These are phyloP conservation scores for Enchytraeus crypticus DNA, from an alignment of 2,888 invertebrate species.

Conservation along the genomic window DNA sequence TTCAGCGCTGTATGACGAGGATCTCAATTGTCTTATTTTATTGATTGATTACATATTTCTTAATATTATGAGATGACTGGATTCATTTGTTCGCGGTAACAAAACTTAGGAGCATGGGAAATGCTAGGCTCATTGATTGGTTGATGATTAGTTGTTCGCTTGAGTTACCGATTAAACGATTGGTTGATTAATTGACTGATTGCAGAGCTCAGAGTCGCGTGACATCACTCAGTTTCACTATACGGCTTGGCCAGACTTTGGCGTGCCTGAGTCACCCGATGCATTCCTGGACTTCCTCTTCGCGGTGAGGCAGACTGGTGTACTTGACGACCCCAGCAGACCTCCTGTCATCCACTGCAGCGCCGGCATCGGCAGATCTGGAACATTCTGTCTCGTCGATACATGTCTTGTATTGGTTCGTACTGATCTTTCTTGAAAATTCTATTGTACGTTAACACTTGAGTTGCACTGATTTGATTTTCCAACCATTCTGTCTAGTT, in stretches of 20 bases:
- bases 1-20: no score
- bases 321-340: conserved; percentile 51
- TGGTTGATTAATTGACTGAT: not conserved
- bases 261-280: conserved; percentile 77
- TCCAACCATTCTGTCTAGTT: no score
- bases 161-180: not conserved
- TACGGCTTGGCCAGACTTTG: conserved; percentile 91
- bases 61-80: no score
- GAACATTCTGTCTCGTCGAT: conserved; percentile 91
- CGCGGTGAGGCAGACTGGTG: conserved; percentile 44
- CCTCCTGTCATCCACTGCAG: conserved; percentile 92
- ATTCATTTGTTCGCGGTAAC: no score
- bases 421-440: not conserved
- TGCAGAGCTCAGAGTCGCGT: conserved; percentile 55
- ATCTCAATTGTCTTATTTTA: no score
- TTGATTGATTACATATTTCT: no score
- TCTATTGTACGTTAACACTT: no score
- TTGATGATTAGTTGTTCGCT: no score
- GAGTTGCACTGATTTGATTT: no score
- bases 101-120: no score
- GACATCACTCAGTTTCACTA: conserved; percentile 77
- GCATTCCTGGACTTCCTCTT: conserved; percentile 56
- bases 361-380: conserved; percentile 91
- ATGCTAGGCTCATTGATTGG: no score
- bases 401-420: conserved; percentile 79